These are phyloP conservation scores for Heteropelma amictum DNA, from an alignment of 2,888 invertebrate species.

Conservation along the genomic window DNA sequence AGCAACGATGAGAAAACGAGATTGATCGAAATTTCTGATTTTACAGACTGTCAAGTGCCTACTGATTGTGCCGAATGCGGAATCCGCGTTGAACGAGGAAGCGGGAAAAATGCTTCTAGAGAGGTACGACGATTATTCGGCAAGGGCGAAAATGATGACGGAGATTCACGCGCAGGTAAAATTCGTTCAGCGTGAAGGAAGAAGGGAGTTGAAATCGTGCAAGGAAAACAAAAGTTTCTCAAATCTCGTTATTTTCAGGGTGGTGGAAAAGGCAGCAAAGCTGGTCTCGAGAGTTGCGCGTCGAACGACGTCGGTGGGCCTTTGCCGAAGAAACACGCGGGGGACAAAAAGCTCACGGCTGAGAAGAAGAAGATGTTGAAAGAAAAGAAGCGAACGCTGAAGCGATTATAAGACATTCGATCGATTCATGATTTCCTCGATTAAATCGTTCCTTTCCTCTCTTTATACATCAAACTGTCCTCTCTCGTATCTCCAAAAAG, in stretches of 20 bases:
- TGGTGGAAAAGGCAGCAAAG: conserved; percentile 76
- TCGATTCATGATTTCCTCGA: conserved; percentile 18
- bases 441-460: conserved; percentile 27
- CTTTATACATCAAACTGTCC: conserved; percentile 37
- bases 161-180: conserved; percentile 89
- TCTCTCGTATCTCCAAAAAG: conserved; percentile 36
- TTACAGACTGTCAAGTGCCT: conserved; percentile 93
- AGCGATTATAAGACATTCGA: conserved; percentile 85
- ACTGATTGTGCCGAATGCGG: conserved; percentile 97
- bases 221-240: no score
- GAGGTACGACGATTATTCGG: conserved; percentile 95
- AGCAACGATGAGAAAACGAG: not conserved
- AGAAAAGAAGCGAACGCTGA: conserved; percentile 91
- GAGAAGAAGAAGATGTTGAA: conserved; percentile 87
- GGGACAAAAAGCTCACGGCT: conserved; percentile 86
- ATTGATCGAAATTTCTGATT: not conserved
- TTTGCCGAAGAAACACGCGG: conserved; percentile 91
- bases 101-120: conserved; percentile 95
- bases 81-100: conserved; percentile 98
- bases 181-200: not conserved
- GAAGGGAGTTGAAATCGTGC: not conserved
- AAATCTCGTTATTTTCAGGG: conserved; percentile 60
- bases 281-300: conserved; percentile 74
- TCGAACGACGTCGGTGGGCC: conserved; percentile 83
- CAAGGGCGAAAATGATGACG: conserved; percentile 93